These are phyloP conservation scores for Panurus biarmicus DNA, from an alignment of 2,113 vertebrate species.

Conservation along the genomic window DNA sequence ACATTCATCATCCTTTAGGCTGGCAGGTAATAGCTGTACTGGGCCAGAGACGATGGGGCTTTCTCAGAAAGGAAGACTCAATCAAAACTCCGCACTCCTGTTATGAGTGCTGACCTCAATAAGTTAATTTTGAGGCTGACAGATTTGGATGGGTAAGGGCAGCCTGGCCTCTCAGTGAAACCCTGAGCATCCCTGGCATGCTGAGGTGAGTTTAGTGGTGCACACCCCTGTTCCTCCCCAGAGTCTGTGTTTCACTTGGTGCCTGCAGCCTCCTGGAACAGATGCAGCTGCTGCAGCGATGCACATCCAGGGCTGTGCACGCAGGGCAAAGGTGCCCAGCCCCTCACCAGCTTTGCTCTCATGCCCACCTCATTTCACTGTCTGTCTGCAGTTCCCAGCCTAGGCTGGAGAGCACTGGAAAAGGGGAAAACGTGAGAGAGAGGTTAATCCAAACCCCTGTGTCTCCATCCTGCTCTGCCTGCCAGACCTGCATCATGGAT, in stretches of 20 bases:
- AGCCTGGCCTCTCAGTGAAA: background rate
- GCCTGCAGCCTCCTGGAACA: background rate
- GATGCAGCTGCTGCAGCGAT: rapidly evolving
- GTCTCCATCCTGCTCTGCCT: background rate
- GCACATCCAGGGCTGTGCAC: background rate
- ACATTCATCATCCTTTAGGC: slow-evolving; percentile 44
- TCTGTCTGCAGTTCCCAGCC: background rate
- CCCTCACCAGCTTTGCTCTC: background rate
- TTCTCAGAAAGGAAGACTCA: slow-evolving; percentile 16
- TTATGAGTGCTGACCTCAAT: slow-evolving; percentile 1
- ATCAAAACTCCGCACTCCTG: background rate
- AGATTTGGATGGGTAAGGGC: background rate
- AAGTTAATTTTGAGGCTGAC: slow-evolving; percentile 6
- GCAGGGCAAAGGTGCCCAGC: background rate
- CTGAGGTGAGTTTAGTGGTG: background rate
- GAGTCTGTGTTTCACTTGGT: background rate
- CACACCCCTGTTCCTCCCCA: background rate
- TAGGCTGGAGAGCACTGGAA: background rate
- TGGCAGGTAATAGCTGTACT: slow-evolving; percentile 38
- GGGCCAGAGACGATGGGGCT: background rate
- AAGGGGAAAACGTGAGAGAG: background rate
- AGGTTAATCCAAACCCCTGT: background rate
- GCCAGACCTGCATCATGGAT: background rate
- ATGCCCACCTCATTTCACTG: background rate
- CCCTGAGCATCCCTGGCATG: background rate